Evolutionary conservation across 2,888 invertebrate species (phyloP), one percentile per base, ranked within the genome.

Genomic region (Nemoura dubitans): DNA sequence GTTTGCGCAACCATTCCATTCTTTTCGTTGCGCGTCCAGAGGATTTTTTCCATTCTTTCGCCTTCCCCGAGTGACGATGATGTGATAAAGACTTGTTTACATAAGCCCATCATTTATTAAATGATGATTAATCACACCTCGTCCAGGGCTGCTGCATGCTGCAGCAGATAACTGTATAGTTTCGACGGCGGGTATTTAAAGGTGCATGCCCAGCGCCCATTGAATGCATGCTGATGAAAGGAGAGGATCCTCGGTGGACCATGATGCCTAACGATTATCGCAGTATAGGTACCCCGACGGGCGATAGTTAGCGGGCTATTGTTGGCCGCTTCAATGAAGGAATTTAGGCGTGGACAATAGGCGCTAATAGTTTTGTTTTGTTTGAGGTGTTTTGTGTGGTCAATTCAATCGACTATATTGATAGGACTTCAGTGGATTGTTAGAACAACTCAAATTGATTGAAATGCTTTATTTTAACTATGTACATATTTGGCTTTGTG

Each of bases 71-170:
- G 86, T 87, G 87, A 87, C 91, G 92, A 92, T 92, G 92, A 92
- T 91, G 92, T 92, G 92, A 92, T 92, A 92, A 92, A 91, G 91
- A 92, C 92, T 92, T 92, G 92, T 92, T 92, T 92, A 92, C 92
- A 92, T 91, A 91, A 87, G 88, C 77, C 87, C 88, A 80, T 86
- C 88, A 86, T 88, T 88, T 88, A 88, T 88, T 88, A 87, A 86
- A 83, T 84, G 83, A 87, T 87, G 88, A 88, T 88, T 88, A 88
- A 88, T 88, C 85, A 85, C 85, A 86, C 30, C 21, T 30, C 36
- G 36, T 42, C 83, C 59, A 59, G 14, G 59, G 59, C 3, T 36
- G 36, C 36, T 36, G 10, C 36, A 10, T 36, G 36, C 36, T 59
- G 59, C 59, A 6, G 78, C 28, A 21, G 78, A 36, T n/a, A 26